phyloP scores from a whole-genome alignment of 2,113 vertebrate genomes.

The Phoxinus phoxinus region DNA sequence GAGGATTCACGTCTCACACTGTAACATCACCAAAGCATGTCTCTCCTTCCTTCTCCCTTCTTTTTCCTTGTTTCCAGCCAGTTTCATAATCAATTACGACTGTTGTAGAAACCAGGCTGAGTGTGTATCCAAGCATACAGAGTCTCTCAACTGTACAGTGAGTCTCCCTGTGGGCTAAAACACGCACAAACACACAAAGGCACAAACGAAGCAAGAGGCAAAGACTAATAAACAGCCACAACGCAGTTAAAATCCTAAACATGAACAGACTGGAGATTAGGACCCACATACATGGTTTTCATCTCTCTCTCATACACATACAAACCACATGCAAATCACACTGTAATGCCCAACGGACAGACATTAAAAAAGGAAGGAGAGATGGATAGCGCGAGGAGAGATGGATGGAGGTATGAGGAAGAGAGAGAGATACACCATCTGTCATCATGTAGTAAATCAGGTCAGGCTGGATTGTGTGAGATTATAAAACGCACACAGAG shows the following conservation, averaged over 20 bases:
- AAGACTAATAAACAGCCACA: slow-evolving; percentile 13
- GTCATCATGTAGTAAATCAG: slow-evolving; percentile 45
- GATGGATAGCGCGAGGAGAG: neutral
- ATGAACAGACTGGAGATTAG: slow-evolving; percentile 1
- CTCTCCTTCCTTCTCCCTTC: neutral
- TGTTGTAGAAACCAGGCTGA: slow-evolving; percentile 34
- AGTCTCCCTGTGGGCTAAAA: slow-evolving; percentile 29
- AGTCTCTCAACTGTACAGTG: slow-evolving; percentile 36
- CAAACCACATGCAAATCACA: slow-evolving; percentile 9
- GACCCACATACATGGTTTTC: neutral
- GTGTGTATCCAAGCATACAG: slow-evolving; percentile 41
- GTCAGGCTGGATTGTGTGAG: slow-evolving; percentile 47
- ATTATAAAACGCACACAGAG: slow-evolving; percentile 42
- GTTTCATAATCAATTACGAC: slow-evolving; percentile 29
- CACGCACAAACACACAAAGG: neutral
- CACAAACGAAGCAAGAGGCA: neutral
- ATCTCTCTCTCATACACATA: neutral
- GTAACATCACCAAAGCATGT: neutral
- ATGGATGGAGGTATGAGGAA: slow-evolving; percentile 13
- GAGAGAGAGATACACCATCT: slow-evolving; percentile 42
- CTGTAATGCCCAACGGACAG: neutral
- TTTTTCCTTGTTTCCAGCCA: neutral
- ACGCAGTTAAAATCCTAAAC: neutral
- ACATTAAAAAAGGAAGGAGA: neutral
- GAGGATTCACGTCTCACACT: neutral